Base-by-base conservation (phyloP, 1,140 invertebrate genomes). In the Neodiprion fabricii region DNA sequence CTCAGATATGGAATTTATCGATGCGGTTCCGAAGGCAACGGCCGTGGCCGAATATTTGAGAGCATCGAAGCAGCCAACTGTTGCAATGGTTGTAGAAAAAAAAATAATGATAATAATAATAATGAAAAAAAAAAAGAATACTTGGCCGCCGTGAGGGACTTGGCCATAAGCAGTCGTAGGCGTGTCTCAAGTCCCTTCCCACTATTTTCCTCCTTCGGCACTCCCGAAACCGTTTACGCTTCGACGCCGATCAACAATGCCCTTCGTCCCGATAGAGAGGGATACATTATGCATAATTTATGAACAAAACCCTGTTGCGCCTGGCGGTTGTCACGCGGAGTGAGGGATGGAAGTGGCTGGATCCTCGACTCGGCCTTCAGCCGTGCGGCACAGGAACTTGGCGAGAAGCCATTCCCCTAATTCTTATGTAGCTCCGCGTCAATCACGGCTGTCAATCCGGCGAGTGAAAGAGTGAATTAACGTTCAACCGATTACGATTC, bases 11-110 rank as follows among this genome's bases (percentile, higher is more conserved):
- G 11, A 61, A 61, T 61, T 61, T 17, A 61, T 61, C 53, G 53
- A 61, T 4, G 9, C 53, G n/a, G 28, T 40, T 40, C 28, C 28
- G 28, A 40, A 40, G 28, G 28, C 5, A 40, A 40, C 5, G 28
- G 28, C 28, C 53, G 72, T 67, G 72, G 77, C 75, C 48, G 75
- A 79, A 80, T 74, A 75, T 82, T 75, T 79, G 75, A 79, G 79
- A 74, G 76, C 75, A 82, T 83, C 83, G 82, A 84, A 85, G 82
- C 79, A 78, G 83, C 83, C 83, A 85, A 84, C 84, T 85, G 84
- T 85, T 85, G 83, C 84, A 77, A 85, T 71, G 70, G 53, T 17
- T 17, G 53, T 17, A 9, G 53, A 61, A 61, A 61, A 11, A n/a
- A 11, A 21, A 21, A 21, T 21, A 21, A 21, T 21, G 17, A 21